A percentile compares a stretch with the other conserved stretches of the same genome.
Evolutionary conservation across 2,888 invertebrate genomes (phyloP).

Genomic region (Leptarthrus brevirostris): DNA sequence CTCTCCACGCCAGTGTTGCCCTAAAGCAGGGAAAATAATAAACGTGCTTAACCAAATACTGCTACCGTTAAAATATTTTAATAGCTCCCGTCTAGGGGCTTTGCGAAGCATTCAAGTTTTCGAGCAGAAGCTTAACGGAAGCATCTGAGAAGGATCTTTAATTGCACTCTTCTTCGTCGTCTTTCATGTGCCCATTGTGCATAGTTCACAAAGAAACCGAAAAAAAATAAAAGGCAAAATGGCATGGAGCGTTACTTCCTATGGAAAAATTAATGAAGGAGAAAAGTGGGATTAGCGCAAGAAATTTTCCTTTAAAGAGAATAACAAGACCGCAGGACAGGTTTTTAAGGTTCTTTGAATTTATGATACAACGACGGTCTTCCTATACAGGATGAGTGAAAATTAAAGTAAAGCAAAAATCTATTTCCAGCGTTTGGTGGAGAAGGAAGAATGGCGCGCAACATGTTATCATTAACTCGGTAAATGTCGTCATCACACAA

Average conservation of each 20-base stretch:
- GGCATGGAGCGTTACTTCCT: not conserved
- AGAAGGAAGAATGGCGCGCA: not conserved
- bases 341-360: not conserved
- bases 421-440: not conserved
- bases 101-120: not conserved
- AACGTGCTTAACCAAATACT: not conserved
- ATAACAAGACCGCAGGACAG: not conserved
- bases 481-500: not conserved
- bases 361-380: too few species aligned
- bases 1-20: not conserved
- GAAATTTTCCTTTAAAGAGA: not conserved
- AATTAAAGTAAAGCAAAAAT: conserved; percentile 1
- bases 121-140: not conserved
- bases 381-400: not conserved
- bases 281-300: not conserved
- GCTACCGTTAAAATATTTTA: not conserved
- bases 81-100: not conserved
- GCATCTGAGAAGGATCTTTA: not conserved
- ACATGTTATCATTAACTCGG: not conserved
- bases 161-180: not conserved
- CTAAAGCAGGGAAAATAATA: not conserved
- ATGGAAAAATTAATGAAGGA: conserved; percentile 8
- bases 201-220: not conserved
- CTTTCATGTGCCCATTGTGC: not conserved
- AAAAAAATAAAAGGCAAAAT: not conserved